Conservation (phyloP, 2,797 vertebrate species). For the Ataeniobius toweri region DNA sequence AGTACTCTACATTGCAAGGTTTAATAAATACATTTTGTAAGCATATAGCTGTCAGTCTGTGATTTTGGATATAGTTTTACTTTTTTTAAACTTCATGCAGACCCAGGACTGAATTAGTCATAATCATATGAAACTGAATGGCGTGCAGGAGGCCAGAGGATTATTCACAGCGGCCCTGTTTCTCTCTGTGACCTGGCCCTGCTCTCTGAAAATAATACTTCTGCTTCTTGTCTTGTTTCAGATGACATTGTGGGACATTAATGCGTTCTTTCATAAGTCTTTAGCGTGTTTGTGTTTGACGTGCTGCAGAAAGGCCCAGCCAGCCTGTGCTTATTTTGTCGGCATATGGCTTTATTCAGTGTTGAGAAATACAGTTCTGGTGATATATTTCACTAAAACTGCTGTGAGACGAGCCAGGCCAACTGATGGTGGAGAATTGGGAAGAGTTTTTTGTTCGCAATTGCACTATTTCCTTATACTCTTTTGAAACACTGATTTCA, state of each 20-base stretch:
- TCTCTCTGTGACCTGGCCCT: conserved; percentile 50
- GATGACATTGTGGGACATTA: conserved; percentile 28
- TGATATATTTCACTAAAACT: conserved; percentile 34
- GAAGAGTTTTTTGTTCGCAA: neutral
- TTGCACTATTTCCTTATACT: neutral
- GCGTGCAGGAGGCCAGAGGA: conserved; percentile 36
- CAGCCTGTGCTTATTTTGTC: conserved; percentile 34
- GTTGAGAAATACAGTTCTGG: conserved; percentile 18
- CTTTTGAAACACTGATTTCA: neutral
- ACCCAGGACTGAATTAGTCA: conserved; percentile 26
- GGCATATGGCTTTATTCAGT: conserved; percentile 39
- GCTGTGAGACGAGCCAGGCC: conserved; percentile 24
- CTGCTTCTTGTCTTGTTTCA: conserved; percentile 46
- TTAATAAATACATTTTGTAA: neutral
- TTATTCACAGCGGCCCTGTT: conserved; percentile 62
- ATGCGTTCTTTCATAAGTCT: conserved; percentile 3
- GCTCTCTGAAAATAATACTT: conserved; percentile 28
- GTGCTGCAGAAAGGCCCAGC: conserved; percentile 26
- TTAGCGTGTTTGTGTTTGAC: conserved; percentile 42
- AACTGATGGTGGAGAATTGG: neutral
- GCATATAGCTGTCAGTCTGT: neutral
- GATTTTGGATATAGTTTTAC: conserved; percentile 8
- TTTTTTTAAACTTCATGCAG: conserved; percentile 29
- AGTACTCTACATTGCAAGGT: neutral
- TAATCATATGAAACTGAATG: conserved; percentile 62